Conservation (phyloP, 2,797 vertebrate genomes). For the Gymnoscopelus braueri region DNA sequence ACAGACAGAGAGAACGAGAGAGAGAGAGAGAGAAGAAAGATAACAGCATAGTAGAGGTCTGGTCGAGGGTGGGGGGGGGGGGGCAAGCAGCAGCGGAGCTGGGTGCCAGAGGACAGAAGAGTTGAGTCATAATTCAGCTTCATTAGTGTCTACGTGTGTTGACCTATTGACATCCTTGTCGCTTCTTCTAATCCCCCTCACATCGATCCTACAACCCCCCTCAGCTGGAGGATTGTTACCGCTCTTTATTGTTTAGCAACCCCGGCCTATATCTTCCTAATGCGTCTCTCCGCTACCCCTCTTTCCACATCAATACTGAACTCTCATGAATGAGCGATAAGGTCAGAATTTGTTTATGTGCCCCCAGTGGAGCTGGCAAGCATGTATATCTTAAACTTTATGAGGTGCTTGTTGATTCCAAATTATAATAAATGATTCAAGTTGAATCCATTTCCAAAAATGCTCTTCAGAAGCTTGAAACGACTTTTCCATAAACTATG, state of each 20-base stretch:
- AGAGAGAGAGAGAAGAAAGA: neutral
- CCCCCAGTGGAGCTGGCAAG: conserved; percentile 19
- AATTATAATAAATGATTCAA: conserved; percentile 43
- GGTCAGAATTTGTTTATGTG: conserved; percentile 64
- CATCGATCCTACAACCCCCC: conserved; percentile 69
- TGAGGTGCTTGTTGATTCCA: conserved; percentile 23
- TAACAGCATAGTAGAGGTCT: neutral
- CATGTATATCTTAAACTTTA: conserved; percentile 2
- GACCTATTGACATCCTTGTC: conserved; percentile 73
- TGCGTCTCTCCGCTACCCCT: conserved; percentile 33
- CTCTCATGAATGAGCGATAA: conserved; percentile 52
- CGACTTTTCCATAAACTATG: too few species aligned
- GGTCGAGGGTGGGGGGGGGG: neutral
- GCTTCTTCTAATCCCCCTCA: conserved; percentile 58
- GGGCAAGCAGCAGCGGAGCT: conserved; percentile 5
- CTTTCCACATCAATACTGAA: conserved; percentile 40
- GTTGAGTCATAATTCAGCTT: conserved; percentile 73
- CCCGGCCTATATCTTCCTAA: conserved; percentile 39
- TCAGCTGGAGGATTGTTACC: conserved; percentile 40
- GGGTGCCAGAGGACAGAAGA: conserved; percentile 42
- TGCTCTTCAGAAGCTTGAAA: neutral
- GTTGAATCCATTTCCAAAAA: neutral
- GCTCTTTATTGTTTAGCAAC: conserved; percentile 56
- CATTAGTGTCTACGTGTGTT: conserved; percentile 70
- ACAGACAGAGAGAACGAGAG: neutral